Percentiles rank a stretch among this genome's conserved stretches.
Evolutionary conservation across 2,797 vertebrate species (phyloP).

Genomic region (Psittacula derbiana): DNA sequence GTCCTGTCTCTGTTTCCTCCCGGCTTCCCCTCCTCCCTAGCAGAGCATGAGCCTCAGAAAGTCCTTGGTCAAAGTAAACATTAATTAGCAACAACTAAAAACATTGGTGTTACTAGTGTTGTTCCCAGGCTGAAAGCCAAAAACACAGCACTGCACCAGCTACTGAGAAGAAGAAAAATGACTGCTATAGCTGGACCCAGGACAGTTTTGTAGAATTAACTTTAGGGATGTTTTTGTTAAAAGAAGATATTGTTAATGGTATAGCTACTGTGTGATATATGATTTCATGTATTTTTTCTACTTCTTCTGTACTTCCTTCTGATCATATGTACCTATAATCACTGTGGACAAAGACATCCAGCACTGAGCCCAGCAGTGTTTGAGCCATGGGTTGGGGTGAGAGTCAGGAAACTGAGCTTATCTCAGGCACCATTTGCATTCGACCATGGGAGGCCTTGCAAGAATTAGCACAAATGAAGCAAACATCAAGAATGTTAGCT

Average conservation of each 20-base stretch:
- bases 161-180: not conserved
- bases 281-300: not conserved
- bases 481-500: not conserved
- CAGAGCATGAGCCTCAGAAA: not conserved
- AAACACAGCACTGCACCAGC: not conserved
- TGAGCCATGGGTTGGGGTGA: not conserved
- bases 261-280: not conserved
- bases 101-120: not conserved
- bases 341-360: not conserved
- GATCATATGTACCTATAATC: not conserved
- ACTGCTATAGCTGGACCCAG: not conserved
- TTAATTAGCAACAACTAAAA: not conserved
- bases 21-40: not conserved
- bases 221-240: not conserved
- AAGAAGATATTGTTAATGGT: not conserved
- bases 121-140: not conserved
- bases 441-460: not conserved
- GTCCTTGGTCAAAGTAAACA: not conserved
- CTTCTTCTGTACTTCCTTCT: not conserved
- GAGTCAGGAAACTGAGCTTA: not conserved
- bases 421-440: not conserved
- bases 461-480: not conserved
- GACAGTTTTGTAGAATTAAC: not conserved
- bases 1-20: not conserved
- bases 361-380: not conserved